Evolutionary conservation across 2,888 invertebrate species (phyloP).

Genomic region (Habrosyne pyritoides): DNA sequence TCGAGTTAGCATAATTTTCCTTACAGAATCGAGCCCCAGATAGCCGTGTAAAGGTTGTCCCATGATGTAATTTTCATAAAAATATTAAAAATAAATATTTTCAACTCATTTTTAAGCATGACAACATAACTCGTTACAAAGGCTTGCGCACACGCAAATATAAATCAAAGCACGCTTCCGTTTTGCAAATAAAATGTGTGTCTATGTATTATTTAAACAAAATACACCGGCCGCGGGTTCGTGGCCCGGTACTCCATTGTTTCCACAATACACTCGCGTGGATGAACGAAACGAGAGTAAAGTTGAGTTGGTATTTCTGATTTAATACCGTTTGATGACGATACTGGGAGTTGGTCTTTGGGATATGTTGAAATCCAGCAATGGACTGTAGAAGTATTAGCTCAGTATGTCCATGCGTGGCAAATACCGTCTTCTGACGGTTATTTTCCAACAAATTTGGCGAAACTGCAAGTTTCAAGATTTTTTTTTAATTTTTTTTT

Average conservation of each 20-base stretch:
- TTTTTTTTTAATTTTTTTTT: no score
- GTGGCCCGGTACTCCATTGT: slow-evolving; percentile 57
- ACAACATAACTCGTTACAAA: slow-evolving; percentile 1
- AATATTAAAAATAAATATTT: slow-evolving; percentile 25
- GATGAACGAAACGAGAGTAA: slow-evolving; percentile 18
- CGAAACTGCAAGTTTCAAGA: no score
- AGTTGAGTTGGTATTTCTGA: not conserved
- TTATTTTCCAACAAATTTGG: no score
- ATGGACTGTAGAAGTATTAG: no score
- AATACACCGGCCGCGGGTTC: slow-evolving; percentile 34
- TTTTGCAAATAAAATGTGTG: slow-evolving; percentile 66
- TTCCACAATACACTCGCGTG: slow-evolving; percentile 17
- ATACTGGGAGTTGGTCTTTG: no score
- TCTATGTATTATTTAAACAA: slow-evolving; percentile 36
- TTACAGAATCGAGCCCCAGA: no score
- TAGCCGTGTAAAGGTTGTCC: no score
- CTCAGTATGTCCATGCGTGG: no score
- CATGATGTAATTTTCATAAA: no score
- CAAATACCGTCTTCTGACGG: no score
- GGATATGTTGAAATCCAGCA: no score
- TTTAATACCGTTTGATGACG: not conserved
- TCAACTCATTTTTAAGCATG: slow-evolving; percentile 14
- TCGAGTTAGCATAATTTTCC: no score
- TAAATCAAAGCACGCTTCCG: slow-evolving; percentile 63
- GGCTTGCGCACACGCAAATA: slow-evolving; percentile 27